Base-by-base conservation (phyloP, 1,140 invertebrate species). In the Solenopsis fugax region DNA sequence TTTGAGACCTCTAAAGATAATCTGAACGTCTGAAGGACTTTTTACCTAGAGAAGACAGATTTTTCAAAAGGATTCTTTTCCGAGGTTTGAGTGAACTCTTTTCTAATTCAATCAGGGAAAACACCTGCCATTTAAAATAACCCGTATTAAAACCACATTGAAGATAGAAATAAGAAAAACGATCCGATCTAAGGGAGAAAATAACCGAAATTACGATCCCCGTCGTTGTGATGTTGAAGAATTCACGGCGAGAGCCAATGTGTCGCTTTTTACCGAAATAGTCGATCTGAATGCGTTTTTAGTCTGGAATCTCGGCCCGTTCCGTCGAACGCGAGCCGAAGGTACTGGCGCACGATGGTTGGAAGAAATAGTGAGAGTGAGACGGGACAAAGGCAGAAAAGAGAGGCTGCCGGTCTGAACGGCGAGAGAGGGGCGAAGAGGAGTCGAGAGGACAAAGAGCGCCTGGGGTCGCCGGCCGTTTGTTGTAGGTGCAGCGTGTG, bases 391-490 rank as follows among this genome's bases (percentile, higher is more conserved):
- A 77, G 58, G 82, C 34, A 34, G 84, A 65, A 86, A 80, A 86
- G 85, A 80, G 76, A 78, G 34, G 34, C 73, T 54, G 73, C 2
- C 9, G 82, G 29, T 12, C 18, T 24, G 50, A 45, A 34, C 34
- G 56, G 24, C 29, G 18, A 29, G 16, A 54, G 48, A 60, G 56
- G 41, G 41, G 85, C n/a, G 50, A 54, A 71, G 69, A 69, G 73
- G 65, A 82, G 87, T 65, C 82, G 88, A 86, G 90, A 91, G 89
- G 89, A 90, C 89, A 91, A 91, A 92, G 91, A 91, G 87, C 65
- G 82, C 67, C 73, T 65, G 89, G 90, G 92, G 91, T 93, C 92
- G 90, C 89, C 91, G 91, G 81, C 89, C 92, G 87, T 93, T 90
- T 86, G 86, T 87, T 84, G 86, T 92, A 92, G 91, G 90, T 92